Base-by-base conservation (phyloP, 2,797 vertebrate species). In the Erethizon dorsatum region DNA sequence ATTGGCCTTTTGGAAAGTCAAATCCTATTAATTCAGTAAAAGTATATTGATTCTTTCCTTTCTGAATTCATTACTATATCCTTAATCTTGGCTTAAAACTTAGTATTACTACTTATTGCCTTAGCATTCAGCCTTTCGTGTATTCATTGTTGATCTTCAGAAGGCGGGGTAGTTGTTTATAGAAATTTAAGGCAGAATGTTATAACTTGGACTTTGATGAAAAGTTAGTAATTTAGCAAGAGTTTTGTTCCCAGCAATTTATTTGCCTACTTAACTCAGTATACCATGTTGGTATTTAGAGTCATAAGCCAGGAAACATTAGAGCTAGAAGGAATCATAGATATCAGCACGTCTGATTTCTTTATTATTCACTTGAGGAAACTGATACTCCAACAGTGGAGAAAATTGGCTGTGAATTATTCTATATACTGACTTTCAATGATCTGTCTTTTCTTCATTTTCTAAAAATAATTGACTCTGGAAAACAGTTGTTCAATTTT, bases 71-170 rank as follows among this genome's bases (percentile, higher is more conserved):
- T 83, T 96, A 73, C 52, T 91, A 50, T 80, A 75, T 59, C 95
- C 71, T 96, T 84, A 93, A 13, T 57, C 65, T 90, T 96, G 54
- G 22, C 26, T 94, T 87, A 96, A 92, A 61, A 9, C 57, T 80
- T 67, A 88, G 28, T 69, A 28, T 22, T 57, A 59, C 0, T 18
- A 50, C 47, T 5, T 86, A 31, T 89, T 59, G 56, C 15, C 78
- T 97, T 96, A 96, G 50, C 82, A 86, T 95, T 92, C 84, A 90
- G 22, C 54, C 10, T 97, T 97, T 67, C 11, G 9, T 61, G 45
- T 26, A 10, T 65, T 97, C 91, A 90, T 47, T 93, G 65, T 77
- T 91, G 47, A 71, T 96, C 18, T 59, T 85, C 92, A 37, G 26
- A 89, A 96, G 47, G 52, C 52, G 31, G 84, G 54, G 10, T 91